Base-by-base conservation (phyloP, 2,113 vertebrate genomes). In the Salminus brasiliensis region DNA sequence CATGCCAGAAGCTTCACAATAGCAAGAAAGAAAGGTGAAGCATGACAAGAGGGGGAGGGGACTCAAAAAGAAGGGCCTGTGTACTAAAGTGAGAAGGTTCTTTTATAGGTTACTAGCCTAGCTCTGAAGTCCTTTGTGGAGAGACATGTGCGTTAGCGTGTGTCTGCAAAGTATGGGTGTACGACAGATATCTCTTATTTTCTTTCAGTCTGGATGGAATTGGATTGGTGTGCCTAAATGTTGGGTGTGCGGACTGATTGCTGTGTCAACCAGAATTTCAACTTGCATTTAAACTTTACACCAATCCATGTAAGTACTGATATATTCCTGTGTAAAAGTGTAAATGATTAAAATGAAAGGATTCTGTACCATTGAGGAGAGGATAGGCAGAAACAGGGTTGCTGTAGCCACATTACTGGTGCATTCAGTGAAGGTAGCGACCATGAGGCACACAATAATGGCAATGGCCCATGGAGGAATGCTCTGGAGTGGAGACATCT, bases 341-440 rank as follows among this genome's bases (percentile, higher is more conserved):
- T 43, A 25, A 29, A 23, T 11, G 11, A 66, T 21, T 71, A 9
- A 72, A 41, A 53, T 6, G 23, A 34, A 36, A 49, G 4, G 45
- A 66, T 45, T 7, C 18, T 88, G 89, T 89, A 99, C 97, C 97
- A 98, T 92, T 78, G 96, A 95, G 52, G 96, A 95, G 71, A 99
- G 95, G 83, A 99, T 93, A n/a, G 98, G 98, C 43, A 99, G 89
- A 87, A 99, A 98, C 65, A 99, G 93, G 0, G 96, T 98, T 41
- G 96, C 94, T 0, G 97, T 98, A 83, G 98, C 96, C 0, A 97
- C 95, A 0, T 99, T 99, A 87, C 98, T 99, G 39, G 96, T 94
- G 55, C 95, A 99, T 77, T 99, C 97, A 0, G 98, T 99, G 88
- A 95, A 95, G 41, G 91, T 89, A 13, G 95, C 95, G 3, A 95